Evolutionary conservation across 2,888 invertebrate species (phyloP).

Genomic region (Trypoxylon attenuatum): DNA sequence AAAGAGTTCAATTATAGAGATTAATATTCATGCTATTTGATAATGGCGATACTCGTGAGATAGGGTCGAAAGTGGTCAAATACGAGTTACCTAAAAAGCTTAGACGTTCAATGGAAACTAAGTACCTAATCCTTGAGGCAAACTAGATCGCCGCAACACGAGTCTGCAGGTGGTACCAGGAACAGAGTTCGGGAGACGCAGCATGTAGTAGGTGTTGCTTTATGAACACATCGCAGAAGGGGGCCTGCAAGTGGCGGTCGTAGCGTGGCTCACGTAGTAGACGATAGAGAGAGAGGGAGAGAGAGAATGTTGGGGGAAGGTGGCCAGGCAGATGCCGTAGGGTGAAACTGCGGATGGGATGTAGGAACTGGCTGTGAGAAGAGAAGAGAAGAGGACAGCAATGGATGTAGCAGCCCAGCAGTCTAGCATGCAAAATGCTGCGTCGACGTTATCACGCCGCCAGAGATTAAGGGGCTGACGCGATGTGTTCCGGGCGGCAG

Average conservation of each 20-base stretch:
- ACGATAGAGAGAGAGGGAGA: slow-evolving; percentile 8
- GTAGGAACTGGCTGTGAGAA: background rate
- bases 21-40: no score
- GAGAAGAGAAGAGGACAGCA: slow-evolving; percentile 30
- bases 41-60: no score
- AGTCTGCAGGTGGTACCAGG: background rate
- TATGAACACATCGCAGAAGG: slow-evolving; percentile 16
- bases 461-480: slow-evolving; percentile 71
- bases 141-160: no score
- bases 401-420: slow-evolving; percentile 57
- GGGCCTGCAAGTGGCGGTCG: slow-evolving; percentile 29
- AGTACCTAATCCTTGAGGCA: no score
- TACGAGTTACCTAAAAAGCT: no score
- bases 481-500: slow-evolving; percentile 61
- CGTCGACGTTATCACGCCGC: slow-evolving; percentile 71
- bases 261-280: slow-evolving; percentile 1
- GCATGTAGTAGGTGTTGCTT: background rate
- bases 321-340: no score
- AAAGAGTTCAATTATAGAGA: no score
- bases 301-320: no score
- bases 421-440: slow-evolving; percentile 72
- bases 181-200: background rate
- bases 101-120: no score
- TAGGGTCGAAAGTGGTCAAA: no score
- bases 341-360: no score